A percentile compares a stretch with the other conserved stretches of the same genome.
phyloP scores from a whole-genome alignment of 2,113 vertebrate species.

The Cebus imitator region DNA sequence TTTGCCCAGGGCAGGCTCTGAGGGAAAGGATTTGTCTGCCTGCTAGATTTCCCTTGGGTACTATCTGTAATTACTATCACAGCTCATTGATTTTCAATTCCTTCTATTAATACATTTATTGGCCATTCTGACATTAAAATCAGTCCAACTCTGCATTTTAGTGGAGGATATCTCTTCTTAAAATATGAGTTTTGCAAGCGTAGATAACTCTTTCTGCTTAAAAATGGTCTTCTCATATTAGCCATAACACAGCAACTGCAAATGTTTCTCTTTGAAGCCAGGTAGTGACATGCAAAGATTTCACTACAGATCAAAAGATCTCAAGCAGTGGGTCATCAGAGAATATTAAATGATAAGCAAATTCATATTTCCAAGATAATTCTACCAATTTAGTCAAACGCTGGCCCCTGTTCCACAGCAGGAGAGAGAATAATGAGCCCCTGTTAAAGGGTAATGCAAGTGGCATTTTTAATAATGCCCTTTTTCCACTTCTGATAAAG shows the following conservation, averaged over 20 bases:
- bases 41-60: conserved; percentile 68
- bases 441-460: conserved; percentile 74
- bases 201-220: not conserved
- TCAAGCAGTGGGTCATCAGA: conserved; percentile 74
- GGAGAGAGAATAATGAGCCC: conserved; percentile 79
- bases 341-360: conserved; percentile 80
- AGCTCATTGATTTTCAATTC: conserved; percentile 79
- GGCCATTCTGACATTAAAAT: conserved; percentile 64
- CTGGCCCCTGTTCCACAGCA: conserved; percentile 77
- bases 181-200: conserved; percentile 46
- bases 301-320: conserved; percentile 69
- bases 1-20: conserved; percentile 54
- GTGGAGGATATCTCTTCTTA: not conserved
- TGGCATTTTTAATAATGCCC: conserved; percentile 78
- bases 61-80: conserved; percentile 77
- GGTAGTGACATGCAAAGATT: conserved; percentile 55
- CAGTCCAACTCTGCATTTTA: conserved; percentile 55
- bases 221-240: not conserved
- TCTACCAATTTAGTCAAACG: conserved; percentile 79
- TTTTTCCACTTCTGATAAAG: conserved; percentile 79
- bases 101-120: conserved; percentile 76
- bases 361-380: conserved; percentile 80
- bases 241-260: not conserved
- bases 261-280: conserved; percentile 63
- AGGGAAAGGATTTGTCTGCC: conserved; percentile 52